Conservation (phyloP, 1,140 invertebrate species). For the Drosophila hydei region DNA sequence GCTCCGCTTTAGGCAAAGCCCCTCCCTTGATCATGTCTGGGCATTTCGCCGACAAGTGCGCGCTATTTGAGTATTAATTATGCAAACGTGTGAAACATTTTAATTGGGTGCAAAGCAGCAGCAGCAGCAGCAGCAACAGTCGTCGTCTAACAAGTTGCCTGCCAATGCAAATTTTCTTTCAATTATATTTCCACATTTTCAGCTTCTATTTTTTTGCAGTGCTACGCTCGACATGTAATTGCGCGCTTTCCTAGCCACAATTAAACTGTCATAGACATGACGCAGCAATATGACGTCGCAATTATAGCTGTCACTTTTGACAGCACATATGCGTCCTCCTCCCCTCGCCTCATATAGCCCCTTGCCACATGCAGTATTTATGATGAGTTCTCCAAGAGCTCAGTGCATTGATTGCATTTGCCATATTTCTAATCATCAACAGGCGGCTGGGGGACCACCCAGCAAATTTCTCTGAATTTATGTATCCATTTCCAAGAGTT, state of each 20-base stretch:
- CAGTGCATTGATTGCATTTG: conserved; percentile 28
- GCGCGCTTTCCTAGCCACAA: conserved; percentile 78
- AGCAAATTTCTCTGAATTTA: not conserved
- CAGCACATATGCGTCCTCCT: conserved; percentile 49
- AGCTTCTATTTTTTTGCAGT: conserved; percentile 31
- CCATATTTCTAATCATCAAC: conserved; percentile 16
- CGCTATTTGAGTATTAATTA: conserved; percentile 80
- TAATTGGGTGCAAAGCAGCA: conserved; percentile 77
- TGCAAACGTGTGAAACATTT: conserved; percentile 82
- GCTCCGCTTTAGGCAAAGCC: not conserved
- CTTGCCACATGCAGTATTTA: not conserved
- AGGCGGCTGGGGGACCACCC: conserved; percentile 12
- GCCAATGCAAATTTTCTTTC: conserved; percentile 75
- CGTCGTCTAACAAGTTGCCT: conserved; percentile 47
- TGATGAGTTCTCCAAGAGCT: conserved; percentile 43
- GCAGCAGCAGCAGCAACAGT: conserved; percentile 8
- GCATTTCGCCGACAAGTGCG: conserved; percentile 64
- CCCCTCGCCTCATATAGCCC: not conserved
- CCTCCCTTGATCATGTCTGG: conserved; percentile 33
- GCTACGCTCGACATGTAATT: conserved; percentile 64
- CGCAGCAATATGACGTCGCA: conserved; percentile 76
- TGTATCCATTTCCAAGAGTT: conserved; percentile 10
- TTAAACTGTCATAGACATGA: conserved; percentile 81
- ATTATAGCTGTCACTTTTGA: conserved; percentile 77
- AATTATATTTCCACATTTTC: conserved; percentile 66